These are phyloP conservation scores for Telmatochromis sp. DNA, from an alignment of 2,113 vertebrate species.

Conservation along the genomic window DNA sequence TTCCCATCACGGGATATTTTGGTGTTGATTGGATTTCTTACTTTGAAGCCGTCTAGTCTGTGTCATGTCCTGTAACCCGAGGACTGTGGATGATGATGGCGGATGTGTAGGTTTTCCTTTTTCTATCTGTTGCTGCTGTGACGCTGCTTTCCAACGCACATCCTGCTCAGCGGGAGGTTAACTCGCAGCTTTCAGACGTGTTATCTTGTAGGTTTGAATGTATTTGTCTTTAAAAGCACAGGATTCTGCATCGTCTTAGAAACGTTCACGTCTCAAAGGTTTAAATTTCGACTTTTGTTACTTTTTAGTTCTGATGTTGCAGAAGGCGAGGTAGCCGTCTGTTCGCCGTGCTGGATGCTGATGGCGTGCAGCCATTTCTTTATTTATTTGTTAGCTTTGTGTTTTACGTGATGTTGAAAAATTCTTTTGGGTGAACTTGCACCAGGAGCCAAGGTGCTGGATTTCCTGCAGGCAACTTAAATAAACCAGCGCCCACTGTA, in stretches of 20 bases:
- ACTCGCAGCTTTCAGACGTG: not conserved
- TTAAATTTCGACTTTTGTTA: rapidly evolving
- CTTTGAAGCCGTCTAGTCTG: not conserved
- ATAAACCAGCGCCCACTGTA: not conserved
- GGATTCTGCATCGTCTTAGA: rapidly evolving
- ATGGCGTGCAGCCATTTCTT: not conserved
- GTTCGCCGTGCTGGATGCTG: not conserved
- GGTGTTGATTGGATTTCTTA: not conserved
- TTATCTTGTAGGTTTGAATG: not conserved
- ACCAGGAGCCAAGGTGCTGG: not conserved
- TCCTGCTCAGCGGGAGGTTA: not conserved
- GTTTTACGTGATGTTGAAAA: not conserved
- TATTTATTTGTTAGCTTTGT: not conserved
- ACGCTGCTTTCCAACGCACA: not conserved
- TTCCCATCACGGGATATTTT: not conserved
- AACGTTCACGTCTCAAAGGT: not conserved
- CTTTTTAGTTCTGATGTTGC: not conserved
- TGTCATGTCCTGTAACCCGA: not conserved
- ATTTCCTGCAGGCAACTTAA: not conserved
- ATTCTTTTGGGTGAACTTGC: not conserved
- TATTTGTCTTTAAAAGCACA: not conserved
- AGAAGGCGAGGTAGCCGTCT: not conserved
- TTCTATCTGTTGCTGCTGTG: not conserved
- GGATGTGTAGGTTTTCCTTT: not conserved
- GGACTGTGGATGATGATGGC: not conserved